phyloP scores from a whole-genome alignment of 2,113 vertebrate genomes.

The Entelurus aequoreus region DNA sequence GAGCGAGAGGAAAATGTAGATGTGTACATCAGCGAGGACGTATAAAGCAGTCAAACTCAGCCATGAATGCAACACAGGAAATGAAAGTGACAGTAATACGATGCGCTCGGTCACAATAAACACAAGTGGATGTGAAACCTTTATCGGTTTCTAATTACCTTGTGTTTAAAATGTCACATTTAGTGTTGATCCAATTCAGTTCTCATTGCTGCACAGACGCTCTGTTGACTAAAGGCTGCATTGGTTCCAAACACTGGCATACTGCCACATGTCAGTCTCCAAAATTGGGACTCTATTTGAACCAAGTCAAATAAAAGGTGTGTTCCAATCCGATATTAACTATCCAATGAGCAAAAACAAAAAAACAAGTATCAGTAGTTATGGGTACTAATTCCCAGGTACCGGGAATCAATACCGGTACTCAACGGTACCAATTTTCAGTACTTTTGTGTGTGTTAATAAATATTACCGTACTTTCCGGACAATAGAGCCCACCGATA shows the following conservation, averaged over 20 bases:
- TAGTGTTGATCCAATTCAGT: neutral
- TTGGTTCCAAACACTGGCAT: neutral
- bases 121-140: neutral
- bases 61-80: neutral
- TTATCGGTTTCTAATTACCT: neutral
- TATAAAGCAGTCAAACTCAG: neutral
- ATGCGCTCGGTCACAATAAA: neutral
- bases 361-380: too few species aligned
- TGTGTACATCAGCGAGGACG: neutral
- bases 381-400: too few species aligned
- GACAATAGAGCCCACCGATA: too few species aligned
- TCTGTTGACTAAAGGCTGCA: neutral
- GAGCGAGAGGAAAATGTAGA: too few species aligned
- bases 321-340: too few species aligned
- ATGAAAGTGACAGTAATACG: neutral
- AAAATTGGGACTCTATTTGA: too few species aligned
- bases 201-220: neutral
- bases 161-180: slow-evolving; percentile 1
- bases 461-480: too few species aligned
- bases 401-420: too few species aligned
- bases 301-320: too few species aligned
- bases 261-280: neutral
- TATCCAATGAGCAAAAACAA: too few species aligned
- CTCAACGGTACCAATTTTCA: too few species aligned
- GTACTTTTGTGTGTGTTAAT: too few species aligned